These are phyloP conservation scores for Microcebus ravelobensis DNA, from an alignment of 2,113 vertebrate genomes.

Conservation along the genomic window DNA sequence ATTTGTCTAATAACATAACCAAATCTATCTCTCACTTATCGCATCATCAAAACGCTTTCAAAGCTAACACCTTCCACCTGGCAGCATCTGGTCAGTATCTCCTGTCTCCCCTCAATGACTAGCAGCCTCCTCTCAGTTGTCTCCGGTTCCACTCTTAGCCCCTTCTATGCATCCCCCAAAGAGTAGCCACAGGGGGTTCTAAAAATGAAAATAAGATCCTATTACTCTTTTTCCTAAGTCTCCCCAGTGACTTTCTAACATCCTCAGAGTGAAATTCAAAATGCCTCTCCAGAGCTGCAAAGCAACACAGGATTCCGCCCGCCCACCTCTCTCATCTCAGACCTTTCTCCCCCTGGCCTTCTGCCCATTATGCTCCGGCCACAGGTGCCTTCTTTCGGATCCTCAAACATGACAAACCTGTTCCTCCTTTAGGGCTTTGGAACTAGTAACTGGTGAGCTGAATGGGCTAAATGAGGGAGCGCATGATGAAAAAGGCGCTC, in stretches of 20 bases:
- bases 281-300: neutral
- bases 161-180: neutral
- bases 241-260: neutral
- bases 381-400: neutral
- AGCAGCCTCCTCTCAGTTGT: neutral
- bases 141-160: neutral
- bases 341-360: neutral
- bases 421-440: neutral
- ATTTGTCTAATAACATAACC: neutral
- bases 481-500: neutral
- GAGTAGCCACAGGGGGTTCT: neutral
- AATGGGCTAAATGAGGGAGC: neutral
- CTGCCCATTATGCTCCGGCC: neutral
- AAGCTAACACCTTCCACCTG: neutral
- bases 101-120: too few relatives aligned
- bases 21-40: neutral
- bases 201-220: neutral
- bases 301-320: neutral
- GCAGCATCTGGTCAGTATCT: fast-evolving
- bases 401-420: neutral
- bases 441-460: neutral
- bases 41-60: neutral
- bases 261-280: neutral
- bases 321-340: neutral
- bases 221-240: neutral